phyloP scores from a whole-genome alignment of 1,140 invertebrate genomes.

The Trypoxylus dichotomus region DNA sequence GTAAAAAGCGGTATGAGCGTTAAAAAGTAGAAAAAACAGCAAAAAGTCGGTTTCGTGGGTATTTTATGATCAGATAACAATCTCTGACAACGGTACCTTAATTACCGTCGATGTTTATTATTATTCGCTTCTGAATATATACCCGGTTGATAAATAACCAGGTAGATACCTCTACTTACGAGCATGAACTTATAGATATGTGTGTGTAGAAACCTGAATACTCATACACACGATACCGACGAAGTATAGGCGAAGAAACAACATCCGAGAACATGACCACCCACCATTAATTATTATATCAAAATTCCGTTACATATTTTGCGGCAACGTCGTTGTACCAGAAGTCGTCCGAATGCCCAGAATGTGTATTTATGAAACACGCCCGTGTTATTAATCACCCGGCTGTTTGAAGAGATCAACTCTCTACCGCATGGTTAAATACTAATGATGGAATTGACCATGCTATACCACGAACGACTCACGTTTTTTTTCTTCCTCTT shows the following conservation, averaged over 20 bases:
- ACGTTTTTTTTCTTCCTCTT: neutral
- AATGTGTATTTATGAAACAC: conserved; percentile 18
- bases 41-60: conserved; percentile 1
- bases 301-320: conserved; percentile 26
- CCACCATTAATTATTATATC: conserved; percentile 24
- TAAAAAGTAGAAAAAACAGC: neutral
- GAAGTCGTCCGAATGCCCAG: conserved; percentile 9
- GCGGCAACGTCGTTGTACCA: conserved; percentile 19
- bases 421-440: conserved; percentile 18
- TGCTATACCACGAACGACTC: neutral
- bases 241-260: conserved; percentile 7
- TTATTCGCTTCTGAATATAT: conserved; percentile 22
- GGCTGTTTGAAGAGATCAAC: conserved; percentile 9
- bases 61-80: conserved; percentile 15
- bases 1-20: neutral
- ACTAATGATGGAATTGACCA: conserved; percentile 13
- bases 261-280: conserved; percentile 17
- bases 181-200: neutral
- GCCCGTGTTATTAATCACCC: conserved; percentile 20
- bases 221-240: neutral
- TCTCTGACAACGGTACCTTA: conserved; percentile 24
- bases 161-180: neutral
- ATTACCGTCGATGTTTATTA: conserved; percentile 16
- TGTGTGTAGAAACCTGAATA: neutral
- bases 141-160: conserved; percentile 15